Percentiles rank a stretch among this genome's conserved stretches.
These are phyloP conservation scores for Stomatorhinus ivindoensis DNA, from an alignment of 2,113 vertebrate genomes.

Conservation along the genomic window DNA sequence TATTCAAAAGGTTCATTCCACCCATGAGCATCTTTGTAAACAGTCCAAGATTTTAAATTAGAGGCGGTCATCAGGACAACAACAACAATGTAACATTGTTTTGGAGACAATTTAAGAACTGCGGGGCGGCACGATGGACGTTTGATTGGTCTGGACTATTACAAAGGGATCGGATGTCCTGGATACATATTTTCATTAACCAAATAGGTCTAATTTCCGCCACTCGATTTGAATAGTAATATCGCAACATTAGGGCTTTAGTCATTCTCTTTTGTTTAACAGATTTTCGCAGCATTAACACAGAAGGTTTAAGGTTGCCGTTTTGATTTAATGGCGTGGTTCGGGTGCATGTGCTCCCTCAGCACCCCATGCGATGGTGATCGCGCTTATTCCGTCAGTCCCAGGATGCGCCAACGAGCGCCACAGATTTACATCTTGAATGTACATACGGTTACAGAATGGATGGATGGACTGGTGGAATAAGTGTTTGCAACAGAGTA, in stretches of 20 bases:
- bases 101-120: background rate
- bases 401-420: background rate
- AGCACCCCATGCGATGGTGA: background rate
- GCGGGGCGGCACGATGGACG: background rate
- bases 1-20: background rate
- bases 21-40: background rate
- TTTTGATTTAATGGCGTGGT: background rate
- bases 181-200: background rate
- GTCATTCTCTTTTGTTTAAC: background rate
- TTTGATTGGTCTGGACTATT: constrained; percentile 1
- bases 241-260: background rate
- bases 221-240: background rate
- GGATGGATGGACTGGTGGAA: background rate
- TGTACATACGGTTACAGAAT: background rate
- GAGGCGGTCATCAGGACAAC: background rate
- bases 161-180: background rate
- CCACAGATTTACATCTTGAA: background rate
- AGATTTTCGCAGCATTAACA: background rate
- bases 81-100: background rate
- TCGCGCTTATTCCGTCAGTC: background rate
- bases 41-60: background rate
- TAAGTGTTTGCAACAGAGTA: background rate
- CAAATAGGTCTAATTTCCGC: constrained; percentile 4
- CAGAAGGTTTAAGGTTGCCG: background rate
- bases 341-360: background rate